phyloP scores from a whole-genome alignment of 2,888 invertebrate species.

The Meteorus cinctellus region DNA sequence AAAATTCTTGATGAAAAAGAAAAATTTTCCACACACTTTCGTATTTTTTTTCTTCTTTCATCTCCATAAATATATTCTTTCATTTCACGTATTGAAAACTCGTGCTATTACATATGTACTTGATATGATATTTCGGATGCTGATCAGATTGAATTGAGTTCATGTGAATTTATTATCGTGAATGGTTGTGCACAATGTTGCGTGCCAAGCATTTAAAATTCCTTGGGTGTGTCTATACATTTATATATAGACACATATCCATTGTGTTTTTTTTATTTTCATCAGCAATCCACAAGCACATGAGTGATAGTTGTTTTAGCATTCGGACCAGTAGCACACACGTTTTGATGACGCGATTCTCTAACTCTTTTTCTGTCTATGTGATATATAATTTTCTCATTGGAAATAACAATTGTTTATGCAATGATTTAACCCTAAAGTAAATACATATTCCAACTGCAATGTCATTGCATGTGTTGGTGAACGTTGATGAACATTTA shows the following conservation, averaged over 20 bases:
- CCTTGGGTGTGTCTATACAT: background rate
- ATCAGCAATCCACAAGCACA: constrained; percentile 44
- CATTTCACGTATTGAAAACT: background rate
- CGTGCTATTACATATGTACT: background rate
- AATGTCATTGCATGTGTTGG: background rate
- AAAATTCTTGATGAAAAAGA: constrained; percentile 17
- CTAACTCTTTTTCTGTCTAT: background rate
- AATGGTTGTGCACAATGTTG: constrained; percentile 48
- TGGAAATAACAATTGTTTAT: constrained; percentile 38
- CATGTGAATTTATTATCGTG: constrained; percentile 64
- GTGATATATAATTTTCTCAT: background rate
- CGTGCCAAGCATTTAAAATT: constrained; percentile 25
- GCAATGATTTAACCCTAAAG: constrained; percentile 21
- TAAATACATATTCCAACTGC: background rate
- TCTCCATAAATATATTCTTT: background rate
- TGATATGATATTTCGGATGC: constrained; percentile 56
- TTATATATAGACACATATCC: background rate
- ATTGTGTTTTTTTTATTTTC: background rate
- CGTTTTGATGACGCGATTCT: constrained; percentile 19
- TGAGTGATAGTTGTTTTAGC: constrained; percentile 25
- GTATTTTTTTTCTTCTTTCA: background rate
- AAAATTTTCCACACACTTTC: constrained; percentile 4
- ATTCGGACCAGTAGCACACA: constrained; percentile 36
- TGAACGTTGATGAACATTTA: background rate
- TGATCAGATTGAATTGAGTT: constrained; percentile 60